Evolutionary conservation across 2,888 invertebrate species (phyloP).

Genomic region (Phlogophora meticulosa): DNA sequence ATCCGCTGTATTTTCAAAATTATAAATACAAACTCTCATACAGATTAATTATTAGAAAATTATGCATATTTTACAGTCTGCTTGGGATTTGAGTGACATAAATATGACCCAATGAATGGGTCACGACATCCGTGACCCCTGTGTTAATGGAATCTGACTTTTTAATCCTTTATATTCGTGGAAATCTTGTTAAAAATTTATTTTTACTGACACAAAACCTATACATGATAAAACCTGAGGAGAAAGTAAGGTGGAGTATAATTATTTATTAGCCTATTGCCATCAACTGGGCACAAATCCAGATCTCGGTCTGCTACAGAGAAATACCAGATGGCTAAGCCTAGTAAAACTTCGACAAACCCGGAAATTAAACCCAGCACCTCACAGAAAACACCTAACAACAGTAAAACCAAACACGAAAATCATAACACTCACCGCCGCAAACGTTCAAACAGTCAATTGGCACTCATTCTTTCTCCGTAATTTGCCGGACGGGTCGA

Average conservation of each 20-base stretch:
- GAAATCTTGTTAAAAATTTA: conserved; percentile 18
- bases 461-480: conserved; percentile 56
- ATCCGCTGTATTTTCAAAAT: conserved; percentile 54
- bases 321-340: too few relatives aligned
- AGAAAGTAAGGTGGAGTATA: too few relatives aligned
- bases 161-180: conserved; percentile 30
- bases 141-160: conserved; percentile 24
- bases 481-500: conserved; percentile 65
- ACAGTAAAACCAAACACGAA: conserved; percentile 19
- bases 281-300: too few relatives aligned
- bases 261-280: too few relatives aligned
- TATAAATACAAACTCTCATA: conserved; percentile 54
- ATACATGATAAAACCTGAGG: too few relatives aligned
- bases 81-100: conserved; percentile 50
- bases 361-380: too few relatives aligned
- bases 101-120: conserved; percentile 54
- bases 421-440: conserved; percentile 43
- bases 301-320: too few relatives aligned
- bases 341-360: too few relatives aligned
- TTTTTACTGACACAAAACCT: too few relatives aligned
- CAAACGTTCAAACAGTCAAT: conserved; percentile 57
- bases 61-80: conserved; percentile 62
- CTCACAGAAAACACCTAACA: not conserved
- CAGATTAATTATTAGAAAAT: conserved; percentile 62
- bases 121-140: conserved; percentile 28